Conservation (phyloP, 2,113 vertebrate species). For the Callipepla squamata region DNA sequence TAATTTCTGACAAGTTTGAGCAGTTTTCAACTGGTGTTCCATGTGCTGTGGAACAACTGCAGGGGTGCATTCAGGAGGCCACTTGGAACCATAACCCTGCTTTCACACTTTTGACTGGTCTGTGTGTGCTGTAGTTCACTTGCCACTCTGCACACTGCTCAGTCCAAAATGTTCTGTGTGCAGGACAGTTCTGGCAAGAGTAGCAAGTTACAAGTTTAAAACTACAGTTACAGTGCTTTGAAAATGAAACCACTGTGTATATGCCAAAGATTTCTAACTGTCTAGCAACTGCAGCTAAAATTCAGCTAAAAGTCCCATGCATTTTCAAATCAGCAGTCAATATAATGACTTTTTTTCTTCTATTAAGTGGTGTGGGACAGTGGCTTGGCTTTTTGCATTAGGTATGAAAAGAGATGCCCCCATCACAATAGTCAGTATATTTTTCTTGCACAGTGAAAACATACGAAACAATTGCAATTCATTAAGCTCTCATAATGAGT, state of each 20-base stretch:
- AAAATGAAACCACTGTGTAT: background rate
- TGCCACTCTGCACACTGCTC: accelerated
- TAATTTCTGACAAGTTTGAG: background rate
- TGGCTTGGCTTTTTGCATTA: background rate
- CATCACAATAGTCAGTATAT: background rate
- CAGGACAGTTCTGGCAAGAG: background rate
- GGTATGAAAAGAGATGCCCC: background rate
- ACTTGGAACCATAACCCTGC: background rate
- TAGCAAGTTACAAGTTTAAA: conserved; percentile 9
- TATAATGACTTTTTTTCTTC: conserved; percentile 2
- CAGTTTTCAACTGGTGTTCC: background rate
- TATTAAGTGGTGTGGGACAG: background rate
- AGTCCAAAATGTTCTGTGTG: background rate
- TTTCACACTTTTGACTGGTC: accelerated
- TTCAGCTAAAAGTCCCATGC: background rate
- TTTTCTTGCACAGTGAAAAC: background rate
- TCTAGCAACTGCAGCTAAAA: background rate
- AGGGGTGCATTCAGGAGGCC: background rate
- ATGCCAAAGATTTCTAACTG: background rate
- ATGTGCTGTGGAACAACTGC: background rate
- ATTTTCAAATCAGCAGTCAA: background rate
- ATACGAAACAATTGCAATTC: background rate
- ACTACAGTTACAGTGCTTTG: background rate
- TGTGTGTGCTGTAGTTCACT: accelerated
- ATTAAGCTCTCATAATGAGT: background rate